Conservation (phyloP, 2,113 vertebrate species). For the Syrrhaptes paradoxus region DNA sequence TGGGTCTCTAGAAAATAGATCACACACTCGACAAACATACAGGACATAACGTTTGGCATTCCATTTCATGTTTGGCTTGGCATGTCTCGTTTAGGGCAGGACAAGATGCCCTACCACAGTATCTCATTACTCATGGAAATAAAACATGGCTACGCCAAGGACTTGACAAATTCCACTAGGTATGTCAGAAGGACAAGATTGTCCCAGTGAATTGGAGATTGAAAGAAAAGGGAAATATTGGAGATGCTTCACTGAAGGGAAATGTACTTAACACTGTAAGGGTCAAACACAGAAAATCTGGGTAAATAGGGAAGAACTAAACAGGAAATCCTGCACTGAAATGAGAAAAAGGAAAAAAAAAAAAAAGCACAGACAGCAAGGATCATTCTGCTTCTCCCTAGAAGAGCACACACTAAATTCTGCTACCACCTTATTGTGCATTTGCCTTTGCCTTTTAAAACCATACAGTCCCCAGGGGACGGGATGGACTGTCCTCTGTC, state of each 20-base stretch:
- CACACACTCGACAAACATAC: slow-evolving; percentile 64
- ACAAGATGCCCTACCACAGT: slow-evolving; percentile 41
- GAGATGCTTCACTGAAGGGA: not conserved
- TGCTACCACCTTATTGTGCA: not conserved
- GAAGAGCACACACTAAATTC: not conserved
- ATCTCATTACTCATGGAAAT: slow-evolving; percentile 60
- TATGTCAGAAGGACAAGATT: not conserved
- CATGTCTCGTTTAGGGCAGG: slow-evolving; percentile 32
- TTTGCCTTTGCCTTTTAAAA: not conserved
- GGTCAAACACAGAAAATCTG: not conserved
- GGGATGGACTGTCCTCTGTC: not conserved
- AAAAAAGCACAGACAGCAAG: not conserved
- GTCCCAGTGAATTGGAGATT: not conserved
- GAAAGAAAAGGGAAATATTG: not conserved
- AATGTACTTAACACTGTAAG: not conserved
- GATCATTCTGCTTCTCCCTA: not conserved
- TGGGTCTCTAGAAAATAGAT: slow-evolving; percentile 71
- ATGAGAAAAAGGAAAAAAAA: not conserved
- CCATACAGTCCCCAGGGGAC: not conserved
- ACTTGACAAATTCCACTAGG: slow-evolving; percentile 43
- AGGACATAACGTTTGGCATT: slow-evolving; percentile 47
- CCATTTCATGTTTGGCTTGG: slow-evolving; percentile 68
- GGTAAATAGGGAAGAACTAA: not conserved
- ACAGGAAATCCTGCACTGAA: not conserved
- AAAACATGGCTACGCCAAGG: slow-evolving; percentile 35